Conservation (phyloP, 2,113 vertebrate genomes). For the Brienomyrus brachyistius region DNA sequence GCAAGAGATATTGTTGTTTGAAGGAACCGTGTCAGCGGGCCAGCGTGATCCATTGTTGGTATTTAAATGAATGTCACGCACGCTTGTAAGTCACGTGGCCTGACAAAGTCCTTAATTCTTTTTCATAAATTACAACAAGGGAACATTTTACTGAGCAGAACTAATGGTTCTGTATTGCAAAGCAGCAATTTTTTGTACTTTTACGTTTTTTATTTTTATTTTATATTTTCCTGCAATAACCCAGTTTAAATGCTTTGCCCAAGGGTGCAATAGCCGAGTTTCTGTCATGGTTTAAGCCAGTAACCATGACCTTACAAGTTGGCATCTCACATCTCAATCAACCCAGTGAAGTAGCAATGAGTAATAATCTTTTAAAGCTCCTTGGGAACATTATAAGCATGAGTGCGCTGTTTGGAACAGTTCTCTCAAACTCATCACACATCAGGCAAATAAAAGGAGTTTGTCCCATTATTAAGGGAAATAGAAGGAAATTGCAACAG, state of each 20-base stretch:
- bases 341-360: background rate
- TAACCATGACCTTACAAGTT: background rate
- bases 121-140: background rate
- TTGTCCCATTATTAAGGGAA: background rate
- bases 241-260: background rate
- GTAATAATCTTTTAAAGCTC: background rate
- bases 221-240: background rate
- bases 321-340: background rate
- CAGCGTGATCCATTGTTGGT: background rate
- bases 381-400: background rate
- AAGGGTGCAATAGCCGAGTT: background rate
- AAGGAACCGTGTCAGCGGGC: background rate
- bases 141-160: background rate
- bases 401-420: background rate
- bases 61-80: background rate
- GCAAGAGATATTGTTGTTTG: conserved; percentile 11
- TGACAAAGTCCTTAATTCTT: background rate
- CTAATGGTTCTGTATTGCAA: background rate
- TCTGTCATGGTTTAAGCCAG: background rate
- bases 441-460: background rate
- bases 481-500: background rate
- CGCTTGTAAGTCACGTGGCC: background rate
- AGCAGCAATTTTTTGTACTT: background rate
- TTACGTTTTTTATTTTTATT: background rate
- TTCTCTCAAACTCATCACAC: background rate